Base-by-base conservation (phyloP, 2,888 invertebrate species). In the Tachina grossa region DNA sequence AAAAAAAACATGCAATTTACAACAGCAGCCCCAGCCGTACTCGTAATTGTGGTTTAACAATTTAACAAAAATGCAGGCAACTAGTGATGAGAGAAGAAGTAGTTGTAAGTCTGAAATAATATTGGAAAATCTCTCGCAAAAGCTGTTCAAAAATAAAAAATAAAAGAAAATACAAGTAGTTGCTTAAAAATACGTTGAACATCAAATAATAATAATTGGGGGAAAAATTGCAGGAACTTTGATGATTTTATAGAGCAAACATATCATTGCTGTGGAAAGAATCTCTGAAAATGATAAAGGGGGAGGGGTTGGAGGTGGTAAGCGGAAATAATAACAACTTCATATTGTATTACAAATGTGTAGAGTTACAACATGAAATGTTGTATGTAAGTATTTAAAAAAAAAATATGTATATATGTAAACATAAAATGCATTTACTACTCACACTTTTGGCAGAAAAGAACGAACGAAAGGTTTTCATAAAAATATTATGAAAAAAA, bases 171-270 rank as follows among this genome's bases (percentile, higher is more conserved):
- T 2, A 45, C 11, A 63, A 51, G 19, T 43, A 49, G 51, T 61
- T 51, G 47, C 41, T 72, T 31, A 11, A 22, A 65, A 72, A 65
- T 55, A 80, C 16, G 72, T 74, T 65, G 39, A 80, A 63, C 43
- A 65, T 74, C 59, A 80, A 80, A 74, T 68, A 68, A 74, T 68
- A 68, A 19, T 74, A 81, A 59, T 81, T 72, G 69, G n/a, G 53
- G 13, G n/a, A 39, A 19, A 45, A 47, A 65, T 1, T 49, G n/a
- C 4, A 9, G 19, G 51, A 61, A 61, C 41, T 61, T 81, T 61
- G 39, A 53, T 81, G 45, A 53, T 61, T 39, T 81, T 75, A 22
- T 51, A 59, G 43, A 39, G 45, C 61, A 81, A 81, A 69, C 39
- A 69, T 59, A 81, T 75, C 59, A 68, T 16, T 75, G 53, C 16